These are phyloP conservation scores for Ciconia maguari DNA, from an alignment of 2,113 vertebrate genomes.

Conservation along the genomic window DNA sequence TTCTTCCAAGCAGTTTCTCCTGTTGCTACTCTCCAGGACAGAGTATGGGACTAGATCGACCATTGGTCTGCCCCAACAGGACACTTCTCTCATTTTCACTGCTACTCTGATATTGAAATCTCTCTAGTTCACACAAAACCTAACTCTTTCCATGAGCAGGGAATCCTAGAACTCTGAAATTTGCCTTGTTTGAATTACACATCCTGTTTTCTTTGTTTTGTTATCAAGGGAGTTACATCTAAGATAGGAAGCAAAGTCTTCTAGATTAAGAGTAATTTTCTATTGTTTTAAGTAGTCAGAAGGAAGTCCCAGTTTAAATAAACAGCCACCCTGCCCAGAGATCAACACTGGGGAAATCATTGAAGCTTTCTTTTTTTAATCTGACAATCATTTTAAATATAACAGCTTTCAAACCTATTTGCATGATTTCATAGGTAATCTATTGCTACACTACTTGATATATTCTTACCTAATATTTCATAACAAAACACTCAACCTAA, in stretches of 20 bases:
- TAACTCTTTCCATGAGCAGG: background rate
- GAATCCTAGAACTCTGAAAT: background rate
- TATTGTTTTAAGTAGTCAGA: conserved; percentile 34
- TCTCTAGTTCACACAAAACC: background rate
- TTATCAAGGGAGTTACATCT: conserved; percentile 32
- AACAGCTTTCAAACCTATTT: background rate
- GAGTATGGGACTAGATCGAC: accelerated
- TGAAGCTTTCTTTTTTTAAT: background rate
- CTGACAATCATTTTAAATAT: background rate
- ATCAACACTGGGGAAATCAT: background rate
- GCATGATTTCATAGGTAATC: background rate
- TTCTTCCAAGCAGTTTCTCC: background rate
- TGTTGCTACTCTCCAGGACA: background rate
- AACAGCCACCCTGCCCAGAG: background rate
- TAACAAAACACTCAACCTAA: background rate
- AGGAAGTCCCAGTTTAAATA: conserved; percentile 23
- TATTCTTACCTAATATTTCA: background rate
- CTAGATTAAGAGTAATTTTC: background rate
- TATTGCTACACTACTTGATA: background rate
- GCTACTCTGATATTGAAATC: background rate
- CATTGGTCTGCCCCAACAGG: background rate
- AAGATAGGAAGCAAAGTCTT: conserved; percentile 7
- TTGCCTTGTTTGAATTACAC: background rate
- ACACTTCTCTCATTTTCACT: background rate
- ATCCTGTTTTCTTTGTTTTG: conserved; percentile 16